Percentiles rank a stretch among this genome's conserved stretches.
Conservation (phyloP, 2,113 vertebrate genomes). For the Spermophilus dauricus region DNA sequence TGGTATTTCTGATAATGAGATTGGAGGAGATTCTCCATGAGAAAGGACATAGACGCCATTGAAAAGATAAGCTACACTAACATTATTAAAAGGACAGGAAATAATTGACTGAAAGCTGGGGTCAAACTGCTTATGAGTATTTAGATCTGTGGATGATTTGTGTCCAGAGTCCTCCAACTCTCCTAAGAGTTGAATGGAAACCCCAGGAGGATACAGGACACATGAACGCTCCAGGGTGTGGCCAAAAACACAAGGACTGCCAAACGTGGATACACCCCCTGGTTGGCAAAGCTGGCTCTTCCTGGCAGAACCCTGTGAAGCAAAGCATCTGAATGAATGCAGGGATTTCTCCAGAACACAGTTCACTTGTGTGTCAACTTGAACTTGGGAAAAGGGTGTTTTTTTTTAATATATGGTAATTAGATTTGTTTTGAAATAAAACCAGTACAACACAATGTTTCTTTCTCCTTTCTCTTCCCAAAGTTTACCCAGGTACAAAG, state of each 20-base stretch:
- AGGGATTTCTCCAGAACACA: background rate
- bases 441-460: background rate
- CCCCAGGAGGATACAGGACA: too few relatives aligned
- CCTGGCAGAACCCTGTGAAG: background rate
- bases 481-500: background rate
- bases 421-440: slow-evolving; percentile 43
- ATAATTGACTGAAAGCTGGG: background rate
- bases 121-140: background rate
- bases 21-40: background rate
- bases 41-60: background rate
- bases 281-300: background rate
- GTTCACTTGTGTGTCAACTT: background rate
- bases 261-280: fast-evolving
- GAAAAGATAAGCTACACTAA: slow-evolving; percentile 3
- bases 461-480: background rate
- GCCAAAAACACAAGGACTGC: background rate
- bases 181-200: background rate
- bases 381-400: background rate
- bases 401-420: background rate
- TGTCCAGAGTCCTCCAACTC: background rate
- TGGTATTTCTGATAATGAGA: slow-evolving; percentile 27
- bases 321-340: background rate
- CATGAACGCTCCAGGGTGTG: background rate
- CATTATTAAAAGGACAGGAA: background rate
- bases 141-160: background rate